These are phyloP conservation scores for Erebia palarica DNA, from an alignment of 2,888 invertebrate genomes.

Conservation along the genomic window DNA sequence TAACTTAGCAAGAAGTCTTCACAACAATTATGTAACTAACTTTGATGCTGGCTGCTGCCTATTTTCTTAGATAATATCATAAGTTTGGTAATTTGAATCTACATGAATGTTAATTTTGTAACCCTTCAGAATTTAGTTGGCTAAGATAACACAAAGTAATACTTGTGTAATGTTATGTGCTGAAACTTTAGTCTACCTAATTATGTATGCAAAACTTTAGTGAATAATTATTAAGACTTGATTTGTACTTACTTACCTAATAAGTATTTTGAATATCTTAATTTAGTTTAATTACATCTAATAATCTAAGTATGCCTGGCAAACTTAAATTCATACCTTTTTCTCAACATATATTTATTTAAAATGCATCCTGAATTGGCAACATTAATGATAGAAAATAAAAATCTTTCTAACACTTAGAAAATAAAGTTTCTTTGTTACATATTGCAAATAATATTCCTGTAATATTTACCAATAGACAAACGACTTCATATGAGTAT, in stretches of 20 bases:
- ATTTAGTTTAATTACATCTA: too few relatives aligned
- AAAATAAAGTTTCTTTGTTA: too few relatives aligned
- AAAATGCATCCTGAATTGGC: too few relatives aligned
- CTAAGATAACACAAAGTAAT: background rate
- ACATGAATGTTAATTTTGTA: conserved; percentile 5
- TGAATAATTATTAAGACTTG: background rate
- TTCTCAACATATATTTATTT: too few relatives aligned
- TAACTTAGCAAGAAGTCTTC: too few relatives aligned
- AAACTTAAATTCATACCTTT: too few relatives aligned
- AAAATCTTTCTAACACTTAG: too few relatives aligned
- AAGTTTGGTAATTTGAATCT: conserved; percentile 1
- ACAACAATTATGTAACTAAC: background rate
- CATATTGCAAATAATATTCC: too few relatives aligned
- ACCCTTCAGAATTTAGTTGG: background rate
- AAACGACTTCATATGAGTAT: too few relatives aligned
- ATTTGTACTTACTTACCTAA: background rate
- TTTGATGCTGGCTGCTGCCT: background rate
- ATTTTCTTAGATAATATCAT: conserved; percentile 1
- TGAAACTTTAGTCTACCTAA: background rate
- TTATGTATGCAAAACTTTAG: background rate
- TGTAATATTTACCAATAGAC: too few relatives aligned
- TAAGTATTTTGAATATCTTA: background rate
- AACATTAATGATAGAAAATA: too few relatives aligned
- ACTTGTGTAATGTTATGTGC: background rate
- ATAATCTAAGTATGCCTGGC: too few relatives aligned